phyloP scores from a whole-genome alignment of 2,113 vertebrate genomes.

The Sminthopsis crassicaudata region DNA sequence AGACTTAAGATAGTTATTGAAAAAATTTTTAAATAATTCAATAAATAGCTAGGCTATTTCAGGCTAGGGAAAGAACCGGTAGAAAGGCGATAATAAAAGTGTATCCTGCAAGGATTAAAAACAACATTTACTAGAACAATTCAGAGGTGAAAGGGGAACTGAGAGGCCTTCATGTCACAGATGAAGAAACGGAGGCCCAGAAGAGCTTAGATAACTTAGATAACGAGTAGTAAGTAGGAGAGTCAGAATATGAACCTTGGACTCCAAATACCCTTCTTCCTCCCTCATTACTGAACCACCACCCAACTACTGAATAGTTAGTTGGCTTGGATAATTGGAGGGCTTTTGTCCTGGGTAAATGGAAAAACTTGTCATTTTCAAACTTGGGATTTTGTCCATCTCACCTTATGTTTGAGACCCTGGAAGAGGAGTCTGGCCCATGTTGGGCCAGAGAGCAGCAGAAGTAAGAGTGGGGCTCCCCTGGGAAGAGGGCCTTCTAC shows the following conservation, averaged over 20 bases:
- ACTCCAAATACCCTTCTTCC: not conserved
- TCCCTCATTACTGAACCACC: not conserved
- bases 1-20: not conserved
- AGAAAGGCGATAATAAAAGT: not conserved
- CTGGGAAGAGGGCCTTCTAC: not conserved
- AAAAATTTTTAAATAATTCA: not conserved
- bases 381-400: not conserved
- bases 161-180: not conserved
- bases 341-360: not conserved
- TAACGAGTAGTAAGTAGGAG: not conserved
- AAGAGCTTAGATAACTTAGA: not conserved
- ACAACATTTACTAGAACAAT: not conserved
- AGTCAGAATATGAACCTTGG: not conserved
- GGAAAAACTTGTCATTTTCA: not conserved
- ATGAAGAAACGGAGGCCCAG: not conserved
- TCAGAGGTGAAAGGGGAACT: not conserved
- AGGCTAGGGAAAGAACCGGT: too few relatives aligned
- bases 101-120: not conserved
- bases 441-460: not conserved
- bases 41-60: not conserved
- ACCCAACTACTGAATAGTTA: not conserved
- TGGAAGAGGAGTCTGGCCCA: not conserved
- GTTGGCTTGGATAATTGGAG: not conserved
- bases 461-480: not conserved
- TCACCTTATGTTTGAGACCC: not conserved